Percentiles rank a stretch among this genome's conserved stretches.
phyloP scores from a whole-genome alignment of 2,797 vertebrate species.

The Acanthis flammea region DNA sequence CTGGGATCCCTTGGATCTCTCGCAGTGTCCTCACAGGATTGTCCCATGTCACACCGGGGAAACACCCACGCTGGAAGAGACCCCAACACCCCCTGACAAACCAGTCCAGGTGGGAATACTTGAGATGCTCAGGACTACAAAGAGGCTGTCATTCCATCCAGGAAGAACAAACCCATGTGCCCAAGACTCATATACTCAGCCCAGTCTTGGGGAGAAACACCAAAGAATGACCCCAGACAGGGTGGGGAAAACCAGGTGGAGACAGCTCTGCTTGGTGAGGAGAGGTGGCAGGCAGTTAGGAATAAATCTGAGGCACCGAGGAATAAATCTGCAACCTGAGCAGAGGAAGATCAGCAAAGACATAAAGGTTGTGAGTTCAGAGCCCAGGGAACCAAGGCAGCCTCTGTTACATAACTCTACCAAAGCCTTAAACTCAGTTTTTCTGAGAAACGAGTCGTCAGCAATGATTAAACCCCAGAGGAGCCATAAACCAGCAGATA shows the following conservation, averaged over 20 bases:
- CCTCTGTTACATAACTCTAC: not conserved
- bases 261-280: not conserved
- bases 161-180: not conserved
- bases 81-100: rapidly evolving
- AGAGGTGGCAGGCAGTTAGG: not conserved
- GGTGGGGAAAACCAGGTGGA: not conserved
- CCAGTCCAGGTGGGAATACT: not conserved
- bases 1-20: not conserved
- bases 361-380: not conserved
- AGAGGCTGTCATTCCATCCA: not conserved
- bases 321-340: not conserved
- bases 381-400: not conserved
- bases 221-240: not conserved
- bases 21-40: rapidly evolving
- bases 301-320: not conserved
- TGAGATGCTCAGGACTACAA: rapidly evolving
- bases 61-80: not conserved
- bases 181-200: not conserved
- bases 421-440: conserved; percentile 59
- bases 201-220: not conserved
- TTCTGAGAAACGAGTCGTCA: not conserved
- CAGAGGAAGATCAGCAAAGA: not conserved
- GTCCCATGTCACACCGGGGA: rapidly evolving
- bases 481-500: conserved; percentile 29
- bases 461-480: conserved; percentile 31